Evolutionary conservation across 2,888 invertebrate genomes (phyloP), one percentile per base, ranked within the genome.

Genomic region (Metalampra italica): DNA sequence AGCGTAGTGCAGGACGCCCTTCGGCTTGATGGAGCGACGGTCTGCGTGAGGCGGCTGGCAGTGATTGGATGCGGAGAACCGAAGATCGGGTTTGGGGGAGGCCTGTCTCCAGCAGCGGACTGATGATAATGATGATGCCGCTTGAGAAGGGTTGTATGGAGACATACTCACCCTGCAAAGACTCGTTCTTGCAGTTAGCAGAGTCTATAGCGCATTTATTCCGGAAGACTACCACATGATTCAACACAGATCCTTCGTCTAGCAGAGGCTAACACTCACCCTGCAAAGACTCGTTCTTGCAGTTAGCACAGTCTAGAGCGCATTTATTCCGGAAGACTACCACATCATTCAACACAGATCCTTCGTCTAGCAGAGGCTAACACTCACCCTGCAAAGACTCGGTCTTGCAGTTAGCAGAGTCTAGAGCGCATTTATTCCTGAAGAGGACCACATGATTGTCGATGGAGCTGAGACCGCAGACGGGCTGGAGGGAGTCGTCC

Each of bases 291-390:
- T 39, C 53, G 5, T 52, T 46, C 11, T 45, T 47, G 47, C 82
- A 83, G 40, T 82, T 83, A 0, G 53, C 54, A 1, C 47, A 53
- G 0, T 78, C 59, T 49, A 82, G 45, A 0, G 54, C 59, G 29
- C 84, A 45, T 0, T 49, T 48, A 29, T 70, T 82, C 22, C 57
- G 47, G 53, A 83, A 83, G 15, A 82, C 2, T 0, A 70, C 68
- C 0, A 68, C 50, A 0, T 69, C 70, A 1, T 67, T 62, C n/a
- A n/a, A n/a, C n/a, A n/a, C n/a, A n/a, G n/a, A n/a, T n/a, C n/a
- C n/a, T n/a, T n/a, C n/a, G n/a, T n/a, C n/a, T n/a, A n/a, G n/a
- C n/a, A n/a, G n/a, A n/a, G n/a, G 34, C 5, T 36, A 14, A 11
- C n/a, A 44, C 51, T 42, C 45, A 78, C 80, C 76, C 50, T 66